Base-by-base conservation (phyloP, 1,140 invertebrate genomes). In the Pseudachorutes palmiensis region DNA sequence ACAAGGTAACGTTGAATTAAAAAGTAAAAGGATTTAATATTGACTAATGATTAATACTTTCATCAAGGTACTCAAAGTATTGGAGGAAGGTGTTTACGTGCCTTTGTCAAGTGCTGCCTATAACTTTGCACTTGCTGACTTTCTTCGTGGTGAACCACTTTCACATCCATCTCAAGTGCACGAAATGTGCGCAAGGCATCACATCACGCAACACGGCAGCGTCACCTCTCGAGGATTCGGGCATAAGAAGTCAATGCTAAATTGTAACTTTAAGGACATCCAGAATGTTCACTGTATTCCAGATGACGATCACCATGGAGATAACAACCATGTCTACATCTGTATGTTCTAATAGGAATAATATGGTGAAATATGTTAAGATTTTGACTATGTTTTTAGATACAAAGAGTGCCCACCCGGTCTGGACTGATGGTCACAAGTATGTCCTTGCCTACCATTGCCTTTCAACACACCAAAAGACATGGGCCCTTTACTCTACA, bases 161-260 rank as follows among this genome's bases (percentile, higher is more conserved):
- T 5, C 9, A 24, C 5, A 3, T 14, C 3, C 9, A 14, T 9
- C 3, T 12, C 9, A 55, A 5, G 24, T 19, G 24, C 3, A 55
- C 14, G 24, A 12, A 3, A 55, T 55, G 51, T 55, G 51, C 51
- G 51, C 51, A 16, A 55, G 51, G 51, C 51, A 55, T 22, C 51
- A 55, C 24, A 14, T 9, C 9, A 5, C 51, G 3, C 12, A 14
- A 14, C 51, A 24, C 24, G 51, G 51, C 5, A 24, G 24, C 12
- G 14, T 55, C 51, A 55, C 51, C 14, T 55, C 51, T 5, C 51
- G 51, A 14, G 51, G 51, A 5, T 55, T 55, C 51, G 24, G 24
- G 3, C 51, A 55, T 26, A 55, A 26, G 51, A 55, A 55, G 24
- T 5, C 51, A 3, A 55, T 55, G 14, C 51, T 55, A 3, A 5